Conservation (phyloP, 2,888 invertebrate genomes). For the Drosophila niveifrons region DNA sequence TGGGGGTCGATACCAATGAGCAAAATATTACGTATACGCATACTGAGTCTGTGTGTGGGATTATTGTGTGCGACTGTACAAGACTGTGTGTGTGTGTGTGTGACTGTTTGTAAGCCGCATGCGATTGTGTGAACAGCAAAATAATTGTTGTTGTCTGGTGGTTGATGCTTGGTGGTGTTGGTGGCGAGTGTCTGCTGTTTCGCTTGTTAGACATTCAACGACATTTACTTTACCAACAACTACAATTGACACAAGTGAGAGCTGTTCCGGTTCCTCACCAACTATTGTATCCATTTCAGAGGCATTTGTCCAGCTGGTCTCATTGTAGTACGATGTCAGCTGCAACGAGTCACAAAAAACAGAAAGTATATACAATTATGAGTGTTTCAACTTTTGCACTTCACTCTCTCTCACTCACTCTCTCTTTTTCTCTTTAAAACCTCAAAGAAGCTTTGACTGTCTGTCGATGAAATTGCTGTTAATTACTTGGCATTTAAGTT, state of each 20-base stretch:
- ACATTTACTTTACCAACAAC: slow-evolving; percentile 90
- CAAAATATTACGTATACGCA: neutral
- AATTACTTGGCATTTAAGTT: slow-evolving; percentile 39
- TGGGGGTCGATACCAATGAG: slow-evolving; percentile 43
- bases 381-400: slow-evolving; percentile 15
- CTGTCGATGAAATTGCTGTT: slow-evolving; percentile 12
- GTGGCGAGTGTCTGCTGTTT: slow-evolving; percentile 42
- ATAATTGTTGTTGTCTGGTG: slow-evolving; percentile 40
- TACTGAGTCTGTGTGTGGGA: neutral
- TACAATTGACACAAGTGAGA: slow-evolving; percentile 92
- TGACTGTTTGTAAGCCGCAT: slow-evolving; percentile 42
- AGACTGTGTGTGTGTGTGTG: slow-evolving; percentile 14
- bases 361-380: slow-evolving; percentile 6
- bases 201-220: slow-evolving; percentile 82
- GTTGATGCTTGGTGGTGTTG: slow-evolving; percentile 17
- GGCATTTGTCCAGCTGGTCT: slow-evolving; percentile 84
- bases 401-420: neutral
- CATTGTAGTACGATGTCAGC: slow-evolving; percentile 85
- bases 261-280: slow-evolving; percentile 90
- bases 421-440: neutral
- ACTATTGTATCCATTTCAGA: slow-evolving; percentile 85
- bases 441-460: neutral
- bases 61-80: slow-evolving; percentile 1
- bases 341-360: slow-evolving; percentile 53
- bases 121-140: slow-evolving; percentile 57